phyloP scores from a whole-genome alignment of 2,113 vertebrate genomes.

The Pseudorectes ferrugineus region DNA sequence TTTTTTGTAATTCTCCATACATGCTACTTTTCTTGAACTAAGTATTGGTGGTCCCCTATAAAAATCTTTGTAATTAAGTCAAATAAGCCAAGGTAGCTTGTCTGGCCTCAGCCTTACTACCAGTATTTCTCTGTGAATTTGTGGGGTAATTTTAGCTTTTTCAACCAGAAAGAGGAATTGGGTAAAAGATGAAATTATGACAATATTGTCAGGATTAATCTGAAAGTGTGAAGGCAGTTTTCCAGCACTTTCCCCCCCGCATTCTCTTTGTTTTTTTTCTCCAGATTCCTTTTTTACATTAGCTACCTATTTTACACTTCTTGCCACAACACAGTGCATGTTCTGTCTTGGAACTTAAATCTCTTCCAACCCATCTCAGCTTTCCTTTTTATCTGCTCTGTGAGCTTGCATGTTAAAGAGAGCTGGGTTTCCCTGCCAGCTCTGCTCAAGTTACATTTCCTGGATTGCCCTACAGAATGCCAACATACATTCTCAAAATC shows the following conservation, averaged over 20 bases:
- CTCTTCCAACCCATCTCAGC: not conserved
- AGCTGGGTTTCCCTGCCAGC: not conserved
- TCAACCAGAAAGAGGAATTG: not conserved
- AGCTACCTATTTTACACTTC: not conserved
- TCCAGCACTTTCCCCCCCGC: rapidly evolving
- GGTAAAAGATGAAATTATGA: not conserved
- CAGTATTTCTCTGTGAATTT: not conserved
- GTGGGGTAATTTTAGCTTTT: not conserved
- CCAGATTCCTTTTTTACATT: not conserved
- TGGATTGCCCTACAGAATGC: not conserved
- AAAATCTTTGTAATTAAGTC: not conserved
- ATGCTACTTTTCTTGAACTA: not conserved
- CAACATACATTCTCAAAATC: not conserved
- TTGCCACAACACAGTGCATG: not conserved
- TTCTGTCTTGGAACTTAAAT: not conserved
- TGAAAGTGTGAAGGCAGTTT: not conserved
- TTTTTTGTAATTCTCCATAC: not conserved
- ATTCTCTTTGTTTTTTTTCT: not conserved
- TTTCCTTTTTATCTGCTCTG: not conserved
- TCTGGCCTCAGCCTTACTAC: not conserved
- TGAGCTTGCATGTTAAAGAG: not conserved
- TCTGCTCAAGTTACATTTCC: not conserved
- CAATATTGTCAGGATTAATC: not conserved
- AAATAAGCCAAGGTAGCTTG: not conserved
- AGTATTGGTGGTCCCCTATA: not conserved